Conservation (phyloP, 2,888 invertebrate species). For the Microctonus hyperodae region DNA sequence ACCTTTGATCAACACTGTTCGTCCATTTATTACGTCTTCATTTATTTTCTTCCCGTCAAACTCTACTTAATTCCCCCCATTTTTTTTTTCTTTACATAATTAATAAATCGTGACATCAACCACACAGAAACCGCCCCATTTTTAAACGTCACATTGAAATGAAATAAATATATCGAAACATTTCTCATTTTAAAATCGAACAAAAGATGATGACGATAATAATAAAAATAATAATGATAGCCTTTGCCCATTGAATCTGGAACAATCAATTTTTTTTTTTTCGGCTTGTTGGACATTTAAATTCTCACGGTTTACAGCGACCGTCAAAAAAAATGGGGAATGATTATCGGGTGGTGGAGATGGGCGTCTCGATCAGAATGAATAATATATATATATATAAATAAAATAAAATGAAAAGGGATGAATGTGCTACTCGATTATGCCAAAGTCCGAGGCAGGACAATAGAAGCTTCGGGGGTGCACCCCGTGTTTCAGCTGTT, state of each 20-base stretch:
- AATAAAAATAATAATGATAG: no score
- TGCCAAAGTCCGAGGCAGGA: constrained; percentile 54
- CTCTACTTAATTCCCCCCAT: background rate
- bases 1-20: constrained; percentile 18
- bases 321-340: constrained; percentile 27
- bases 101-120: background rate
- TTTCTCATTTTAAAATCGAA: no score
- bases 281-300: constrained; percentile 25
- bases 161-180: no score
- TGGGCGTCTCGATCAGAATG: constrained; percentile 15
- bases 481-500: constrained; percentile 56
- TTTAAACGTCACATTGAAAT: no score
- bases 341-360: constrained; percentile 52
- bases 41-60: background rate
- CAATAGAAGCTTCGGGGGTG: constrained; percentile 44
- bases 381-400: background rate
- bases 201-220: no score
- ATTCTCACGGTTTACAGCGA: constrained; percentile 36
- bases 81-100: background rate
- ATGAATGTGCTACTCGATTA: constrained; percentile 48
- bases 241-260: no score
- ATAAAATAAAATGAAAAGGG: constrained; percentile 9
- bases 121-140: background rate
- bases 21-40: background rate
- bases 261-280: constrained; percentile 1